Conservation (phyloP, 2,113 vertebrate genomes). For the Heptranchias perlo region DNA sequence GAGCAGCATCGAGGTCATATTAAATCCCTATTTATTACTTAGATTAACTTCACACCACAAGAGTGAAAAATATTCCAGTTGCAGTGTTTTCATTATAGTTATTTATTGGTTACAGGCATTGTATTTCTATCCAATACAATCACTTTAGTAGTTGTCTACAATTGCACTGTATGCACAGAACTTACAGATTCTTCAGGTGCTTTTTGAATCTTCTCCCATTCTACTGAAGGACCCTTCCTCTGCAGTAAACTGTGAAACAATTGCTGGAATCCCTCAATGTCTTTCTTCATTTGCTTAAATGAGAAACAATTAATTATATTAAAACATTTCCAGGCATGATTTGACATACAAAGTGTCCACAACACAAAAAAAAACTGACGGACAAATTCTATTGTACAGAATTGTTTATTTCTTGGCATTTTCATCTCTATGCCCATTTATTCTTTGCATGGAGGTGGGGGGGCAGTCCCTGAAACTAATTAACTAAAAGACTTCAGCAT, state of each 20-base stretch:
- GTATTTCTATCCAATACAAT: background rate
- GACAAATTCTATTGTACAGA: background rate
- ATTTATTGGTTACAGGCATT: background rate
- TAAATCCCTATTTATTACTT: background rate
- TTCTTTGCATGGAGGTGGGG: background rate
- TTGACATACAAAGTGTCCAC: background rate
- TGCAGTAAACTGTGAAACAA: constrained; percentile 95
- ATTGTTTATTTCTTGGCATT: background rate
- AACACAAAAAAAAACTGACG: background rate
- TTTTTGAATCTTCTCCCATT: constrained; percentile 90
- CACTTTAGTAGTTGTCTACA: background rate
- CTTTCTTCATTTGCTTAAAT: constrained; percentile 78
- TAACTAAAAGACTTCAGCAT: too few species aligned
- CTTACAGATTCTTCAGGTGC: constrained; percentile 94
- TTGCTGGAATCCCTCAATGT: constrained; percentile 88
- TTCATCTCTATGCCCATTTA: background rate
- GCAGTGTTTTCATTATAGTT: background rate
- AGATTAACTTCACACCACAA: background rate
- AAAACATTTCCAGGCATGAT: background rate
- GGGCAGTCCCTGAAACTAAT: background rate
- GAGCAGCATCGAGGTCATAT: background rate
- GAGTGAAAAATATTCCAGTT: background rate
- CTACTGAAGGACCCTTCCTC: constrained; percentile 88
- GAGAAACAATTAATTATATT: constrained; percentile 35
- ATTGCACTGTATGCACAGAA: constrained; percentile 40